Evolutionary conservation across 1,140 invertebrate species (phyloP).

Genomic region (Copidosoma floridanum): DNA sequence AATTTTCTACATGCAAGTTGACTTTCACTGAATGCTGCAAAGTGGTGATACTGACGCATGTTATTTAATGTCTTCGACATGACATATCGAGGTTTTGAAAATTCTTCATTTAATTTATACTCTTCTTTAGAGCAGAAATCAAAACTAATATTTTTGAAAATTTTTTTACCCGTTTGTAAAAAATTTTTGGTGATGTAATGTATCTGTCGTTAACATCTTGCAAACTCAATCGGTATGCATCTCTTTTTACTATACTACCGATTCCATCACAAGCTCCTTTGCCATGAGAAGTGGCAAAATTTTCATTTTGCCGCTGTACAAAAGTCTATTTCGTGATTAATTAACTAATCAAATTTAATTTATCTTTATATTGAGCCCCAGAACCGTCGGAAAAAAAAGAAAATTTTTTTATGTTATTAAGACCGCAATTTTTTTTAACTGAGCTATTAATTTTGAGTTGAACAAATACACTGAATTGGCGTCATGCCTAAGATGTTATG

Average conservation of each 20-base stretch:
- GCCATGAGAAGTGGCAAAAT: neutral
- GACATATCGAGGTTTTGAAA: slow-evolving; percentile 1
- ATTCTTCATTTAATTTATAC: too few relatives aligned
- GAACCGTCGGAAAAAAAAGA: slow-evolving; percentile 7
- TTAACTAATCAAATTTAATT: slow-evolving; percentile 8
- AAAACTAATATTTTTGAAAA: slow-evolving; percentile 9
- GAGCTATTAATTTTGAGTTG: too few relatives aligned
- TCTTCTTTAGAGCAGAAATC: too few relatives aligned
- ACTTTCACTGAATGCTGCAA: slow-evolving; percentile 1
- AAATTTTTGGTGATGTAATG: too few relatives aligned
- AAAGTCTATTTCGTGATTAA: slow-evolving; percentile 4
- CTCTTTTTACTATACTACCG: too few relatives aligned
- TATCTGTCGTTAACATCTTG: too few relatives aligned
- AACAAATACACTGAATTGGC: neutral
- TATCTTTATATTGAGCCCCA: slow-evolving; percentile 8
- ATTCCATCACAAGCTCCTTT: neutral
- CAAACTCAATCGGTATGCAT: too few relatives aligned
- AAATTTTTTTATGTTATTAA: neutral
- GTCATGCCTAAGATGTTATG: slow-evolving; percentile 6
- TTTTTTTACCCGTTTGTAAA: neutral
- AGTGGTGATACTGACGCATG: slow-evolving; percentile 22
- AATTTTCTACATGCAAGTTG: slow-evolving; percentile 3
- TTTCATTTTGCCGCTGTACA: neutral
- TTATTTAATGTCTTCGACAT: slow-evolving; percentile 26
- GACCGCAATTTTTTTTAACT: neutral